phyloP scores from a whole-genome alignment of 2,888 invertebrate genomes.

The Caradrina kadenii region DNA sequence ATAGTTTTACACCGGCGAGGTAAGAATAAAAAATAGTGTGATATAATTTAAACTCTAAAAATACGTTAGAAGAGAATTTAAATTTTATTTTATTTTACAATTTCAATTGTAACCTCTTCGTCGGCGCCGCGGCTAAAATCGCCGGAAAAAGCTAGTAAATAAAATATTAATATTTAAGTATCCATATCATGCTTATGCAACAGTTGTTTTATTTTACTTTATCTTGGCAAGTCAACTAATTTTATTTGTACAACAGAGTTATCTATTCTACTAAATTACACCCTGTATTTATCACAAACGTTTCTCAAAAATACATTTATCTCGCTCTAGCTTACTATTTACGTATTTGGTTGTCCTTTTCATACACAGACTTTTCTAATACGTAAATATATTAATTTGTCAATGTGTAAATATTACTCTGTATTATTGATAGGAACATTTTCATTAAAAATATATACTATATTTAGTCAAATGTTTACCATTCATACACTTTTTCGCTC shows the following conservation, averaged over 20 bases:
- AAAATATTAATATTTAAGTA: background rate
- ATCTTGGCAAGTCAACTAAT: background rate
- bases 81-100: too few relatives aligned
- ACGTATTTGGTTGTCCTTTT: constrained; percentile 3
- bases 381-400: constrained; percentile 1
- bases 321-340: constrained; percentile 12
- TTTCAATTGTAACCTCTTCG: too few relatives aligned
- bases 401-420: constrained; percentile 3
- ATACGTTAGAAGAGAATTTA: too few relatives aligned
- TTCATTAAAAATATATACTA: background rate
- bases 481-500: background rate
- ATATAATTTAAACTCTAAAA: too few relatives aligned
- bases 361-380: background rate
- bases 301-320: constrained; percentile 26
- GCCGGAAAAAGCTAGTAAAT: too few relatives aligned
- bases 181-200: background rate
- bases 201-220: background rate
- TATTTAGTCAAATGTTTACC: background rate
- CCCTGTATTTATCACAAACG: constrained; percentile 59
- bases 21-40: too few relatives aligned
- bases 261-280: constrained; percentile 38
- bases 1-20: too few relatives aligned
- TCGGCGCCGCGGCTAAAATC: too few relatives aligned
- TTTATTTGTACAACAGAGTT: constrained; percentile 20
- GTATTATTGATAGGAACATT: background rate